Percentiles rank a stretch among this genome's conserved stretches.
These are phyloP conservation scores for Rhimphoctona megacephalus DNA, from an alignment of 2,888 invertebrate genomes.

Conservation along the genomic window DNA sequence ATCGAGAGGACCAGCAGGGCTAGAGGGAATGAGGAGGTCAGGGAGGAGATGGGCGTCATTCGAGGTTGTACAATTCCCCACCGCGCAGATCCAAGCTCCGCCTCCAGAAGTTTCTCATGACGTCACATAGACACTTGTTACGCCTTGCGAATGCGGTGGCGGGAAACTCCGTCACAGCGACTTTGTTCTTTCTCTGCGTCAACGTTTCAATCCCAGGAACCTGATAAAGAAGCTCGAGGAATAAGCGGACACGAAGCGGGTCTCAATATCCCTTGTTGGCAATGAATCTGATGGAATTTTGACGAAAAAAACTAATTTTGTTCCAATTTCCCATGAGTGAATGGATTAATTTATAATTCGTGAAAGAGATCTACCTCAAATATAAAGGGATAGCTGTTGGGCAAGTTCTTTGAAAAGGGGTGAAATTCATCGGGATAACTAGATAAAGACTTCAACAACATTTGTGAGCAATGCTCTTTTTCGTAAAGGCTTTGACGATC, in stretches of 20 bases:
- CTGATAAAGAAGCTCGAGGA: conserved; percentile 48
- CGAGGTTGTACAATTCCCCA: conserved; percentile 74
- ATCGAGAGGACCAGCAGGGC: conserved; percentile 53
- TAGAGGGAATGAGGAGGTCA: conserved; percentile 63
- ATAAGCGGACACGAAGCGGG: conserved; percentile 11
- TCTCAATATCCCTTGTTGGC: not conserved
- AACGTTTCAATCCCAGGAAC: conserved; percentile 45
- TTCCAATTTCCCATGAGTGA: not conserved
- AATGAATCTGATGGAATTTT: not conserved
- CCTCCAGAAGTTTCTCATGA: conserved; percentile 82
- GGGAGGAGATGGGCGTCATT: conserved; percentile 66
- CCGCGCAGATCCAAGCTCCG: conserved; percentile 81
- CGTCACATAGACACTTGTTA: conserved; percentile 84
- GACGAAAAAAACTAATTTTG: not conserved
- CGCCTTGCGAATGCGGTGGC: conserved; percentile 78
- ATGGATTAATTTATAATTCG: not conserved
- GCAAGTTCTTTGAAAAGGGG: not conserved
- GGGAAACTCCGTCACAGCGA: conserved; percentile 61
- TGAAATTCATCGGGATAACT: not conserved
- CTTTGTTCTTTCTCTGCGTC: conserved; percentile 54
- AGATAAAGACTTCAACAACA: not conserved
- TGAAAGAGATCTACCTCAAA: too few relatives aligned
- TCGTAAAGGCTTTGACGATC: not conserved
- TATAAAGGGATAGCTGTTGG: too few relatives aligned
- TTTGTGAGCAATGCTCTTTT: not conserved